Evolutionary conservation across 53 echinoderm and acorn worm genomes (phyloP).

Genomic region (Glandiceps talaboti): DNA sequence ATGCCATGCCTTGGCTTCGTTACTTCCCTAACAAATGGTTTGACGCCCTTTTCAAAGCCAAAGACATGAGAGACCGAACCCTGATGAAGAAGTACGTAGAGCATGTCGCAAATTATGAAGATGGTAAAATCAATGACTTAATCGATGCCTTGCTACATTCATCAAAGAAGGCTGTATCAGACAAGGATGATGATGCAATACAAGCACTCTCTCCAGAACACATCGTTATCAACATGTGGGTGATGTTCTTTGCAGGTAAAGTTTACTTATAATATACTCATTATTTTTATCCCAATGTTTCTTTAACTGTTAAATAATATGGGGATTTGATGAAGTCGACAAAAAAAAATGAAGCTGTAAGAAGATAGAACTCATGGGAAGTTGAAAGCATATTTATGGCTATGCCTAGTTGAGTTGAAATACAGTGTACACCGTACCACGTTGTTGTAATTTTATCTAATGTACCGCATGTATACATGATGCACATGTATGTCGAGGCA

Average conservation of each 20-base stretch:
- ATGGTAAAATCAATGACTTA: conserved; percentile 75
- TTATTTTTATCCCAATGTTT: no score
- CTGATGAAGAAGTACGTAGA: conserved; percentile 92
- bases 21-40: conserved; percentile 99
- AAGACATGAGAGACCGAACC: conserved; percentile 69
- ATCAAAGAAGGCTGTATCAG: conserved; percentile 70
- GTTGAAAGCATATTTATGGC: no score
- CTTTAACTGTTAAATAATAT: no score
- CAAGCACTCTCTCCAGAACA: conserved; percentile 82
- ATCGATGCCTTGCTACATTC: conserved; percentile 76
- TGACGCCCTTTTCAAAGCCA: conserved; percentile 78
- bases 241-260: conserved; percentile 94
- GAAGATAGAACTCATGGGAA: no score
- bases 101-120: conserved; percentile 90
- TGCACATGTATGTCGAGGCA: no score
- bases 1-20: conserved; percentile 87
- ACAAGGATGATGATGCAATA: conserved; percentile 65
- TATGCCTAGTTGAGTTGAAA: no score
- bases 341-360: no score
- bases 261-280: no score
- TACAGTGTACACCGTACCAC: no score
- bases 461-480: no score
- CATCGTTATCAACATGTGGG: conserved; percentile 97
- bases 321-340: no score
- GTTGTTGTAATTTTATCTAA: no score